Base-by-base conservation (phyloP, 2,888 invertebrate genomes). In the Agrochola lota region DNA sequence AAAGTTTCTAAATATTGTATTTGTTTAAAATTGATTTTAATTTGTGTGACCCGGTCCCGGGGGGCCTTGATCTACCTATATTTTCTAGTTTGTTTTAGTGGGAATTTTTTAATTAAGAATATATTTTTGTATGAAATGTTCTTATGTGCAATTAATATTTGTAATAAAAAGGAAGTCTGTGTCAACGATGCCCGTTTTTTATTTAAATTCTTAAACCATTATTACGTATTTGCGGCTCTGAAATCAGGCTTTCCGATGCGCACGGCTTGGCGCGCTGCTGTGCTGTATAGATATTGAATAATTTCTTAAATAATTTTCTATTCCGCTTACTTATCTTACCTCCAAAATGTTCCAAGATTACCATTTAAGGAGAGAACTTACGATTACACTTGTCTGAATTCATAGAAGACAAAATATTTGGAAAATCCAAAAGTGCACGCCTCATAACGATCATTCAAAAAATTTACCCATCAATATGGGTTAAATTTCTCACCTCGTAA, bases 81-180 rank as follows among this genome's bases (percentile, higher is more conserved):
- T 92, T 95, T 95, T 96, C 88, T 94, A 95, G 90, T 95, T 95
- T 95, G 92, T 95, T 96, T 96, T 96, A 94, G 91, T 94, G 93
- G 93, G 92, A 94, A 93, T 93, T 94, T 96, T 96, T 95, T 95
- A 95, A 95, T 95, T 96, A 95, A 95, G 94, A 94, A 94, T 95
- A 95, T 96, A 96, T 96, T 96, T 96, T 96, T 96, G 95, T 96
- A 96, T 95, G 95, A 93, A 94, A 95, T 92, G 93, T 95, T 95
- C 95, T 95, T 95, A 96, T 94, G 95, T 96, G 96, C 95, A 96
- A 95, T 95, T 95, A 93, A 94, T 95, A 95, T 96, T 96, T 96
- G 94, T 96, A 96, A 96, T 96, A 96, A 96, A 94, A 96, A 91
- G 88, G 91, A 95, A 93, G 91, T 95, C 92, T 95, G 92, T 95